Percentiles rank a stretch among this genome's conserved stretches.
Evolutionary conservation across 1,140 invertebrate genomes (phyloP).

Genomic region (Andrena cerasifolii): DNA sequence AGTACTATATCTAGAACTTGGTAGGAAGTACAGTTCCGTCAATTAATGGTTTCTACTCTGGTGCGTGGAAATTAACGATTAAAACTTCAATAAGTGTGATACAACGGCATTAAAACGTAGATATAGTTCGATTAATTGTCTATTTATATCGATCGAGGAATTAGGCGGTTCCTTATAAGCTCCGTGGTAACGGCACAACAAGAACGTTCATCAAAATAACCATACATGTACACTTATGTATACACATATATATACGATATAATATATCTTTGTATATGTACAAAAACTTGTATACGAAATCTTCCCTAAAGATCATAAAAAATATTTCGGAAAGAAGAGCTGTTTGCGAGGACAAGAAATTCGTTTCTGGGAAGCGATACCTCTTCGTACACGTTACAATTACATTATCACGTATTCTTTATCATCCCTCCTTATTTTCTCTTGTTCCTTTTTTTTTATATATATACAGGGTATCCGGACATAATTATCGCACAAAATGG

Average conservation of each 20-base stretch:
- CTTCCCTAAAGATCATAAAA: slow-evolving; percentile 54
- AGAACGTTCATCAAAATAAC: slow-evolving; percentile 44
- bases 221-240: slow-evolving; percentile 30
- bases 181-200: slow-evolving; percentile 18
- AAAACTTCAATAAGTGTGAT: slow-evolving; percentile 16
- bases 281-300: slow-evolving; percentile 60
- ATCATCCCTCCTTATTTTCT: background rate
- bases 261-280: slow-evolving; percentile 50
- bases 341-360: slow-evolving; percentile 33
- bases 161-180: slow-evolving; percentile 34
- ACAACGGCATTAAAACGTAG: slow-evolving; percentile 24
- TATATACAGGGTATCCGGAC: background rate
- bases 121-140: background rate
- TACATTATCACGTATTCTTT: slow-evolving; percentile 12
- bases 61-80: slow-evolving; percentile 30
- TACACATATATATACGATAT: slow-evolving; percentile 19
- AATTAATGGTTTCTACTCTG: slow-evolving; percentile 4
- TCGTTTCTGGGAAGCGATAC: slow-evolving; percentile 36
- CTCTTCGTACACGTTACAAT: slow-evolving; percentile 10
- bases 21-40: background rate
- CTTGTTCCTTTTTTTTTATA: background rate
- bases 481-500: slow-evolving; percentile 15
- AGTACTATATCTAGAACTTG: background rate
- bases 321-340: slow-evolving; percentile 58
- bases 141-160: background rate